Base-by-base conservation (phyloP, 92 coral and sea anemone genomes). In the Diadumene lineata region DNA sequence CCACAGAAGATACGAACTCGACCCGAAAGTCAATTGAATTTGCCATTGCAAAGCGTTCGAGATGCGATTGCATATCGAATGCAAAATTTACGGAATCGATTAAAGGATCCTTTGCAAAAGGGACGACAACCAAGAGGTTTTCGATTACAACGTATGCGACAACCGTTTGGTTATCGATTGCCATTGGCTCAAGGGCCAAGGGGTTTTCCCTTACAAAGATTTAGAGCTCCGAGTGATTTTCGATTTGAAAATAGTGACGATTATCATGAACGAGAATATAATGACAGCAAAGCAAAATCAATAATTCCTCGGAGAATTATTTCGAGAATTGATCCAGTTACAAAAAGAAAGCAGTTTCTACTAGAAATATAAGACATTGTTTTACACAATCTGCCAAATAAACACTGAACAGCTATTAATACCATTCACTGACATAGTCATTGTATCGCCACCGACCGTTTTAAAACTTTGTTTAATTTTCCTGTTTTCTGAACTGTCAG, bases 341-440 rank as follows among this genome's bases (percentile, higher is more conserved):
- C 67, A 1, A 53, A 57, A 57, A 26, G 66, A 57, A 55, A 72
- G 31, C 77, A 72, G 66, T 72, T 4, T 57, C 53, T 72, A 16
- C 19, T 72, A 25, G 77, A 72, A 29, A 57, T 72, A 10, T 72
- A 38, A 38, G 48, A 38, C 48, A 13, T 38, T 38, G 48, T 13
- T 4, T 38, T 13, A 4, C 48, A 38, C 48, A 38, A n/a, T 38
- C 7, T 38, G 48, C 48, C 48, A 13, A 38, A n/a, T n/a, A n/a
- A n/a, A n/a, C n/a, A n/a, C n/a, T n/a, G n/a, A n/a, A n/a, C n/a
- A n/a, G n/a, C n/a, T n/a, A n/a, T n/a, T n/a, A n/a, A n/a, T n/a
- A n/a, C n/a, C n/a, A n/a, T n/a, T n/a, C n/a, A n/a, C n/a, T n/a
- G n/a, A n/a, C n/a, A n/a, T n/a, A n/a, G n/a, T n/a, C n/a, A n/a